Base-by-base conservation (phyloP, 1,140 invertebrate genomes). In the Wasmannia auropunctata region DNA sequence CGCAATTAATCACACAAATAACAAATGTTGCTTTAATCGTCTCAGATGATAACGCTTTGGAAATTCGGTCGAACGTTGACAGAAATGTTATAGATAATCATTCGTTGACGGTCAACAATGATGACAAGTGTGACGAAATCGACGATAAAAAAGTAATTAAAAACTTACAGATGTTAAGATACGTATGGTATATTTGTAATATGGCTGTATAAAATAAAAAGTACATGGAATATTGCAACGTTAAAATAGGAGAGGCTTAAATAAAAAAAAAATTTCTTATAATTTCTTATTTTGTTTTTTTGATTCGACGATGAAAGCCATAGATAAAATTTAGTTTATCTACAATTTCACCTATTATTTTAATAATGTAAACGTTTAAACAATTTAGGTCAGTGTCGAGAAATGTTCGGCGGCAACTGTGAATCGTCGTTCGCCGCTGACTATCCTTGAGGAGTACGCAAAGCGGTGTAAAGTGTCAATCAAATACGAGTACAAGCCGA, bases 371-470 rank as follows among this genome's bases (percentile, higher is more conserved):
- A 79, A 51, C 22, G 22, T 77, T 49, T 40, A 51, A 37, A 40
- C 54, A 80, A 37, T 51, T 6, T n/a, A 90, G 89, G 72, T 56
- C n/a, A 83, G 25, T 3, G 54, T 58, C 7, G 88, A 70, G 6
- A 43, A 67, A 10, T 79, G 43, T 54, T 58, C 31, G 1, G 0
- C 14, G 22, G 19, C 58, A 31, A 40, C 22, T 16, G 14, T 4
- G 2, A n/a, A 10, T 28, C 31, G 8, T 49, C 51, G 70, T 1
- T 84, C 83, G 0, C 62, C 88, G 10, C 60, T 79, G 10, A 46
- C 14, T 40, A 84, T 90, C 16, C 72, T 90, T 6, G 86, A 90
- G 6, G 74, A 58, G 1, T 90, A 88, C 19, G 79, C 89, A 7
- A 86, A 88, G 11, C 86, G 86, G 3, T 90, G 89, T 46, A 58